Evolutionary conservation across 2,113 vertebrate species (phyloP).

Genomic region (Eurystomus gularis): DNA sequence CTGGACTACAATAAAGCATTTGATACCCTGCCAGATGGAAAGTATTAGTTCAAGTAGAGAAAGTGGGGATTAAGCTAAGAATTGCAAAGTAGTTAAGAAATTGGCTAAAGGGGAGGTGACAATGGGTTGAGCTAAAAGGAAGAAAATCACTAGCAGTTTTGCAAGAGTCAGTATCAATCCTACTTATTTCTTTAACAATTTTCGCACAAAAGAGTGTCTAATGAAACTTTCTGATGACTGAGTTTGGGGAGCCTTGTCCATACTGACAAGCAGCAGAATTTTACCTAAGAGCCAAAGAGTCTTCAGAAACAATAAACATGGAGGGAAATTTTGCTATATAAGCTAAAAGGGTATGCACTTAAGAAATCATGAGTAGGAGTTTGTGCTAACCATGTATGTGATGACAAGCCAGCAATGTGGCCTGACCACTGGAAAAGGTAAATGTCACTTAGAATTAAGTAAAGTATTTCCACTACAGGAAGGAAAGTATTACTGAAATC

Average conservation of each 20-base stretch:
- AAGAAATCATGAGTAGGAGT: not conserved
- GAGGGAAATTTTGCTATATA: not conserved
- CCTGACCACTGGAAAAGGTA: not conserved
- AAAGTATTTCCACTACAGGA: not conserved
- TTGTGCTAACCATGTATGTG: not conserved
- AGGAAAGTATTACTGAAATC: not conserved
- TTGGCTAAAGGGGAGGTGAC: slow-evolving; percentile 20
- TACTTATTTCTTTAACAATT: not conserved
- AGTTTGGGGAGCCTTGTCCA: not conserved
- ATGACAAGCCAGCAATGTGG: not conserved
- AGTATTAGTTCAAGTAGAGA: slow-evolving; percentile 53
- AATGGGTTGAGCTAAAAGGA: slow-evolving; percentile 38
- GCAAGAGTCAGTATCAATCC: not conserved
- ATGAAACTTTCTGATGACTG: not conserved
- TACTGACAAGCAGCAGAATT: not conserved
- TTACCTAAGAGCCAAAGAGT: not conserved
- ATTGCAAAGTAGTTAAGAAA: slow-evolving; percentile 44
- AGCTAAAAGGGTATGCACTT: not conserved
- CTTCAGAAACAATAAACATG: not conserved
- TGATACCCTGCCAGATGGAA: slow-evolving; percentile 55
- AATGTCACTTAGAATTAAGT: not conserved
- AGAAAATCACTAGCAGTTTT: slow-evolving; percentile 7
- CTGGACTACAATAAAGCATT: slow-evolving; percentile 28
- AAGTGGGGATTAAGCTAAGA: slow-evolving; percentile 66
- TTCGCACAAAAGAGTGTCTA: not conserved